Conservation (phyloP, 1,140 invertebrate genomes). For the Sitobion miscanthi region DNA sequence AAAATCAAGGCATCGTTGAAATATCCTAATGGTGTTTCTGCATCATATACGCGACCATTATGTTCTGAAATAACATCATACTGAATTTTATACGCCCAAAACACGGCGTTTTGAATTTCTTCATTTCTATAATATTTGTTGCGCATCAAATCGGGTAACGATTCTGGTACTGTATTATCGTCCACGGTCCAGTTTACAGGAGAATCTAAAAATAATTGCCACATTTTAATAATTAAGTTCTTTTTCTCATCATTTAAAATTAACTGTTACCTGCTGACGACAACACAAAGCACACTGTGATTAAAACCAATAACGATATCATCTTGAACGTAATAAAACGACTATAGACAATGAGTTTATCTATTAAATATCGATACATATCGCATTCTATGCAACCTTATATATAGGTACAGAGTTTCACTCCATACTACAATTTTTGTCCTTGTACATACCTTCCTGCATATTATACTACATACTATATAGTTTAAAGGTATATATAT, state of each 20-base stretch:
- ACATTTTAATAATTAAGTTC: not conserved
- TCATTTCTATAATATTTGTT: not conserved
- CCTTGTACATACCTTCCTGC: not conserved
- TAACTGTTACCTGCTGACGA: not conserved
- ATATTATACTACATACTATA: not conserved
- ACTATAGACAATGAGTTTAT: not conserved
- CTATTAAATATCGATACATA: not conserved
- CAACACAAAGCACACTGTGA: not conserved
- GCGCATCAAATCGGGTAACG: not conserved
- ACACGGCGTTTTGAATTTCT: not conserved
- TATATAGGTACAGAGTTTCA: not conserved
- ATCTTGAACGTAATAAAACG: not conserved
- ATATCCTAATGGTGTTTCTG: not conserved
- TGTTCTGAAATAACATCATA: constrained; percentile 16
- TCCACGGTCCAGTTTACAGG: not conserved
- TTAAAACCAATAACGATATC: not conserved
- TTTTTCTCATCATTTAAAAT: not conserved
- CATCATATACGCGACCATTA: not conserved
- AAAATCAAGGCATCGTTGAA: not conserved
- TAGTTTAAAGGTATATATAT: not conserved
- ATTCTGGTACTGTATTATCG: not conserved
- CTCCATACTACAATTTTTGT: not conserved
- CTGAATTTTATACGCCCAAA: constrained; percentile 4
- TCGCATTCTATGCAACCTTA: not conserved
- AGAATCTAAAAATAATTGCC: not conserved